Percentiles rank a stretch among this genome's conserved stretches.
Evolutionary conservation across 2,113 vertebrate species (phyloP).

Genomic region (Oreochromis tanganicae): DNA sequence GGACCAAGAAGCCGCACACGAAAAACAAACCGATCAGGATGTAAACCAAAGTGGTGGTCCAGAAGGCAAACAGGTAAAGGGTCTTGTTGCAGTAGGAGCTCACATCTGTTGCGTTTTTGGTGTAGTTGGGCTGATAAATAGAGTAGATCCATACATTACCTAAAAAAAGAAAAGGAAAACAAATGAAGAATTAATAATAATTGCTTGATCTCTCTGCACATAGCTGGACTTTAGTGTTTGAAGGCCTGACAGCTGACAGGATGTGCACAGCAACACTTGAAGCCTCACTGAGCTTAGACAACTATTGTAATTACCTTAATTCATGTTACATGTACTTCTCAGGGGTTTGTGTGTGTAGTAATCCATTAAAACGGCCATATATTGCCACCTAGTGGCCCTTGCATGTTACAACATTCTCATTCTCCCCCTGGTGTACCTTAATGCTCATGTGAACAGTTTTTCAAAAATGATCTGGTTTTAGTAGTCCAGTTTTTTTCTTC

Average conservation of each 20-base stretch:
- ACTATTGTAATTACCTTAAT: neutral
- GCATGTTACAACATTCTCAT: neutral
- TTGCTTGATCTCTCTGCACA: neutral
- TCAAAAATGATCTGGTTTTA: neutral
- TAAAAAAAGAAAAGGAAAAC: fast-evolving
- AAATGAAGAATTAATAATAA: neutral
- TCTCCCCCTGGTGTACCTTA: neutral
- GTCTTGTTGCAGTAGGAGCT: neutral
- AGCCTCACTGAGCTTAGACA: neutral
- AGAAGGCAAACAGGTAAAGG: neutral
- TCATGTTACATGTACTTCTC: neutral
- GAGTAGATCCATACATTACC: neutral
- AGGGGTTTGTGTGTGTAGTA: neutral
- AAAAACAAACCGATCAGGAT: neutral
- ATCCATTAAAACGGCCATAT: neutral
- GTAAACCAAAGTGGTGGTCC: neutral
- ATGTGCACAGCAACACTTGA: neutral
- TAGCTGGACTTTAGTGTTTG: neutral
- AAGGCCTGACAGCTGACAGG: neutral
- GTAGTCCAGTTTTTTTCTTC: neutral
- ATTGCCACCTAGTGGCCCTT: neutral
- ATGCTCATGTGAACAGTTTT: neutral
- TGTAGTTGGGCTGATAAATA: neutral
- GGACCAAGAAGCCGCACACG: fast-evolving
- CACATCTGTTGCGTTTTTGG: neutral